Evolutionary conservation across 2,888 invertebrate species (phyloP).

Genomic region (Chrysodeixis includens): DNA sequence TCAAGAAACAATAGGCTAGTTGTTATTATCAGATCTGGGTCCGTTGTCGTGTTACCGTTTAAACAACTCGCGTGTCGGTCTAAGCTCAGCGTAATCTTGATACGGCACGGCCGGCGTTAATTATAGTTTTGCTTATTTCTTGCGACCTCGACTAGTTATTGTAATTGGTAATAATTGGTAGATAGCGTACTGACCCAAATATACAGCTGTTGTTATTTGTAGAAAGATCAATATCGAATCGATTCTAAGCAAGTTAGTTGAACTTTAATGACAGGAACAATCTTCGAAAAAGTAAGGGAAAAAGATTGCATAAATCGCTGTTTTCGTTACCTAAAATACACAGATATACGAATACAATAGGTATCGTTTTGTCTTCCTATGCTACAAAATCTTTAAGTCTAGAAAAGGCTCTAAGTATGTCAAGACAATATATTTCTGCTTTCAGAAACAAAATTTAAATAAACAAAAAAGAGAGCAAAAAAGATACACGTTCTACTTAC

Average conservation of each 20-base stretch:
- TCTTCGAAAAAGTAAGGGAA: too few relatives aligned
- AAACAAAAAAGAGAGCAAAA: neutral
- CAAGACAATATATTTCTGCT: too few relatives aligned
- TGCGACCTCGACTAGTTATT: conserved; percentile 60
- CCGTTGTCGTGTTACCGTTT: conserved; percentile 79
- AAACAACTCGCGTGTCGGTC: conserved; percentile 80
- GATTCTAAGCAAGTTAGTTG: neutral
- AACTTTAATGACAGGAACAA: too few relatives aligned
- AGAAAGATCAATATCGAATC: neutral
- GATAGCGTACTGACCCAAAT: conserved; percentile 45
- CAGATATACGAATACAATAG: too few relatives aligned
- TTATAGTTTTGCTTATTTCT: conserved; percentile 82
- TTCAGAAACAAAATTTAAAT: too few relatives aligned
- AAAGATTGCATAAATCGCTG: too few relatives aligned
- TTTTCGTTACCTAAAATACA: too few relatives aligned
- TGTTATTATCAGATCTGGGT: conserved; percentile 75
- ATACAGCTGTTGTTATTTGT: conserved; percentile 10
- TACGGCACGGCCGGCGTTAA: conserved; percentile 77
- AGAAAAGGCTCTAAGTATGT: too few relatives aligned
- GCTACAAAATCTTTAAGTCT: too few relatives aligned
- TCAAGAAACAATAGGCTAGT: conserved; percentile 66
- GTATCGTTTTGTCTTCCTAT: too few relatives aligned
- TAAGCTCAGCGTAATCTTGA: conserved; percentile 77
- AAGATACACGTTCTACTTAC: conserved; percentile 13
- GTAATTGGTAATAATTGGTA: conserved; percentile 57